Percentiles rank a stretch among this genome's conserved stretches.
Evolutionary conservation across 2,113 vertebrate genomes (phyloP).

Genomic region (Perca schrenkii): DNA sequence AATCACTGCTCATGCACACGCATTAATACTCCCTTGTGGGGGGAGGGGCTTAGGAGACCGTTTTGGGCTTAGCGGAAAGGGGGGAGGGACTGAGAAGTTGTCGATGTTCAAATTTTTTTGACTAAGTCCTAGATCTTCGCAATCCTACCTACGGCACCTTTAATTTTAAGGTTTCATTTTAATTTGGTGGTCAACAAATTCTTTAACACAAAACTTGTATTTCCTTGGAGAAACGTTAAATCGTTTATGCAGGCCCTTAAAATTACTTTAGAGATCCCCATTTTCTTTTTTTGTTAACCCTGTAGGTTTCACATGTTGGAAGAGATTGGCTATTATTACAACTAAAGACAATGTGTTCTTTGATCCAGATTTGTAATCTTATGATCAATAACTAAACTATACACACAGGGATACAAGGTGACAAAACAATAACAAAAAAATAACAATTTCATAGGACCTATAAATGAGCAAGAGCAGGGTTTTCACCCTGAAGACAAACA

Average conservation of each 20-base stretch:
- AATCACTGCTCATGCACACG: too few species aligned
- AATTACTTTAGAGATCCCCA: background rate
- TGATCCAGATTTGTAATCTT: background rate
- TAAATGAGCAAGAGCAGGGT: slow-evolving; percentile 10
- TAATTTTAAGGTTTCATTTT: background rate
- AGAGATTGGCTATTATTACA: background rate
- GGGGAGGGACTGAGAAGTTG: too few species aligned
- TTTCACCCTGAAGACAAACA: slow-evolving; percentile 31
- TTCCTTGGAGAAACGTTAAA: background rate
- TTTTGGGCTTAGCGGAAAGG: too few species aligned
- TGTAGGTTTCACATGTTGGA: background rate
- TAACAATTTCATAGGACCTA: background rate
- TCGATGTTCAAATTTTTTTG: too few species aligned
- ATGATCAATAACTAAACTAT: background rate
- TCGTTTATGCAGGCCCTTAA: background rate
- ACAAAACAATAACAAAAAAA: background rate
- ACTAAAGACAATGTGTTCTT: background rate
- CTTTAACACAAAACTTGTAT: background rate
- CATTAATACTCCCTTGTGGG: too few species aligned
- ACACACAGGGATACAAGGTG: background rate
- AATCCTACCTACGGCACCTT: too few species aligned
- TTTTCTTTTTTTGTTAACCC: background rate
- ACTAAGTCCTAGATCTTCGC: too few species aligned
- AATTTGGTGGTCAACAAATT: background rate
- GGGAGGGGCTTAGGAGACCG: too few species aligned